Conservation (phyloP, 2,113 vertebrate genomes). For the Australoheros scitulus region DNA sequence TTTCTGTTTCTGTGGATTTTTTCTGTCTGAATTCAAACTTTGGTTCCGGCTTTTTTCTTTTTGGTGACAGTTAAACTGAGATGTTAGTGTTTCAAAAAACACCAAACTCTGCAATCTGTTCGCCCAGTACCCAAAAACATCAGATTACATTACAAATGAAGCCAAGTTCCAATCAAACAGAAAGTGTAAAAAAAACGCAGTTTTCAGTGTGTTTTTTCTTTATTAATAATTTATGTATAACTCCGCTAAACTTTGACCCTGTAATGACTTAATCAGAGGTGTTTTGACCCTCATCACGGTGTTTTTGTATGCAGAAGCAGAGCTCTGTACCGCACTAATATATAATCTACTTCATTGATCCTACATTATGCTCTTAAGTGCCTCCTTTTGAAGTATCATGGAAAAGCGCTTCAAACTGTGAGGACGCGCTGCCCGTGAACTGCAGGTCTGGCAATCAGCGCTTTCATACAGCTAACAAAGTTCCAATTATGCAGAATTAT, state of each 20-base stretch:
- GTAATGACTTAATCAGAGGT: slow-evolving; percentile 1
- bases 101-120: neutral
- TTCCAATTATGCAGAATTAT: neutral
- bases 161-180: neutral
- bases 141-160: neutral
- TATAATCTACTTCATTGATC: neutral
- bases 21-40: neutral
- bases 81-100: neutral
- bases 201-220: neutral
- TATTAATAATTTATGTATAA: neutral
- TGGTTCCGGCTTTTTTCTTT: neutral
- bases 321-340: neutral
- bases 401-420: neutral
- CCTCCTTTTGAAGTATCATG: neutral
- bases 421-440: neutral
- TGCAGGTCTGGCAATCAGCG: neutral
- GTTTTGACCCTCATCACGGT: neutral
- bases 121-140: neutral
- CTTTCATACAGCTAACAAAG: neutral
- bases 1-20: neutral
- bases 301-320: neutral
- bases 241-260: neutral
- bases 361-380: neutral
- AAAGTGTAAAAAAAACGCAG: neutral
- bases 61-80: neutral